A percentile compares a stretch with the other conserved stretches of the same genome.
These are phyloP conservation scores for Aphyosemion australe DNA, from an alignment of 2,113 vertebrate genomes.

Conservation along the genomic window DNA sequence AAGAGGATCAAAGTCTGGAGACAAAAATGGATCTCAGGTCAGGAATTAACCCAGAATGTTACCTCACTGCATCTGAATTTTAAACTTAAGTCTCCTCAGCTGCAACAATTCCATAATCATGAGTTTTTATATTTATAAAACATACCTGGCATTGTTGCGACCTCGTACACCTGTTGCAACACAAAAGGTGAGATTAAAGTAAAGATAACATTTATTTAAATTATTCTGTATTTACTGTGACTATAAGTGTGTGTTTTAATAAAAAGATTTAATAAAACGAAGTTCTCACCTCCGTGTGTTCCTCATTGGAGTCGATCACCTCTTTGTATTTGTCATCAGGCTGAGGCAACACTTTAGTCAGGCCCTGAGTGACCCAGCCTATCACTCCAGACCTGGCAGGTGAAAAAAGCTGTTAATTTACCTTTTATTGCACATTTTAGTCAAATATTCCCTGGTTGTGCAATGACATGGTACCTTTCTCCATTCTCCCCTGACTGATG, in stretches of 20 bases:
- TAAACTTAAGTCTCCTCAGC: too few relatives aligned
- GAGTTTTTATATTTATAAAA: not conserved
- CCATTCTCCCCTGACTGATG: constrained; percentile 48
- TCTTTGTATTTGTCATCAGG: constrained; percentile 70
- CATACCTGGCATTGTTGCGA: constrained; percentile 71
- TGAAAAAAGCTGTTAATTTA: not conserved
- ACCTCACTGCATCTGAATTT: not conserved
- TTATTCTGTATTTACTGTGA: too few relatives aligned
- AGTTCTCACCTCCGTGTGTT: constrained; percentile 66
- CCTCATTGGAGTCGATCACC: constrained; percentile 36
- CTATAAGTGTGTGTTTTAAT: too few relatives aligned
- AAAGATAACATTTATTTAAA: not conserved
- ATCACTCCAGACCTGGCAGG: constrained; percentile 76
- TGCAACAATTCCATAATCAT: too few relatives aligned
- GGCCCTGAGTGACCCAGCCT: constrained; percentile 84
- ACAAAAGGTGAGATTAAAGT: not conserved
- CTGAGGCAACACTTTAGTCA: constrained; percentile 88
- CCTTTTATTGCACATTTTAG: not conserved
- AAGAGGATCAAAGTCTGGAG: constrained; percentile 73
- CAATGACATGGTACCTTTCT: constrained; percentile 56
- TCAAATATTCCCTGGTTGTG: not conserved
- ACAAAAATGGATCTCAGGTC: not conserved
- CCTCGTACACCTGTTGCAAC: constrained; percentile 60
- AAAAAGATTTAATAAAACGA: too few relatives aligned
- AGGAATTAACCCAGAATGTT: not conserved